These are phyloP conservation scores for Morbakka virulenta DNA, from an alignment of 30 jellyfish, hydroid and myxozoan species.

Conservation along the genomic window DNA sequence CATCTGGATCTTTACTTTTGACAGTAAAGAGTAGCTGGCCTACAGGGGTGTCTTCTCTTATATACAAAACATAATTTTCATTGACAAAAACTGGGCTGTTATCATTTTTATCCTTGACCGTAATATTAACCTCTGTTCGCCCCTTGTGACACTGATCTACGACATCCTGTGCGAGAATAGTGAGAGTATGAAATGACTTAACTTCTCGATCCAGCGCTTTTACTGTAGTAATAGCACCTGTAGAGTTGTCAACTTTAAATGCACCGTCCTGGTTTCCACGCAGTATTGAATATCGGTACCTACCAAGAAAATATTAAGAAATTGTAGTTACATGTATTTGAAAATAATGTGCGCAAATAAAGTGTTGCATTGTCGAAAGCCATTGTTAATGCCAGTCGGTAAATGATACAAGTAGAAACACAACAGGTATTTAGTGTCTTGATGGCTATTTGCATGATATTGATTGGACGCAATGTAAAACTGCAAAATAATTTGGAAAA, in stretches of 20 bases:
- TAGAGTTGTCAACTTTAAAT: constrained; percentile 41
- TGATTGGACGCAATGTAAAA: too few species aligned
- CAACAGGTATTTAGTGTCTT: too few species aligned
- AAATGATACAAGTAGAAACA: too few species aligned
- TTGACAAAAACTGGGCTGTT: constrained; percentile 60
- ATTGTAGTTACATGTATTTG: background rate
- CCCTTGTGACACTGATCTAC: constrained; percentile 63
- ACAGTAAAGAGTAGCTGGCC: constrained; percentile 21
- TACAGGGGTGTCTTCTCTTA: constrained; percentile 47
- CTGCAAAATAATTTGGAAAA: too few species aligned
- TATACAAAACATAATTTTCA: constrained; percentile 5
- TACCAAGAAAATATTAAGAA: background rate
- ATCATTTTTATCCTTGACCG: constrained; percentile 70
- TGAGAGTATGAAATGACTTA: constrained; percentile 43
- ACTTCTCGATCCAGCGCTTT: constrained; percentile 51
- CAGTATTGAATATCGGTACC: constrained; percentile 48
- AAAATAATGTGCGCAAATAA: background rate
- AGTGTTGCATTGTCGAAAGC: too few species aligned
- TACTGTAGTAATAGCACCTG: constrained; percentile 49
- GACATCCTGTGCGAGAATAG: constrained; percentile 64
- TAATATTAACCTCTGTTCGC: constrained; percentile 35
- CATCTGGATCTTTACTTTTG: constrained; percentile 68
- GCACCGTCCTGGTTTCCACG: constrained; percentile 64
- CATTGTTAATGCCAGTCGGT: too few species aligned
- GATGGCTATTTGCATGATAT: too few species aligned